Evolutionary conservation across 2,888 invertebrate species (phyloP).

Genomic region (Candidula unifasciata): DNA sequence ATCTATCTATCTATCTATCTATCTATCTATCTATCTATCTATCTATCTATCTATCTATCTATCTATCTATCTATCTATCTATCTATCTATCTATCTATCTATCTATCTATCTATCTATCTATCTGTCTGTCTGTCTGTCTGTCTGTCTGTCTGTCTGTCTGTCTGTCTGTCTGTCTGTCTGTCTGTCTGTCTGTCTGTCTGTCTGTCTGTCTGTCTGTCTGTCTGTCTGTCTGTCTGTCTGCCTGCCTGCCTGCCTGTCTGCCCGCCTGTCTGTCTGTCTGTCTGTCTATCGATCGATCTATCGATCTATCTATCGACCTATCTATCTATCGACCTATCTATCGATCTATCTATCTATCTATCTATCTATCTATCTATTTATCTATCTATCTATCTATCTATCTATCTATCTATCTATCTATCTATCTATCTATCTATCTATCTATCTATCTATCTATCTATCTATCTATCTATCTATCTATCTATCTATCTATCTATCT

Average conservation of each 20-base stretch:
- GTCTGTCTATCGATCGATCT: neutral
- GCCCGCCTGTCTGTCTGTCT: neutral
- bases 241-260: neutral
- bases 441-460: slow-evolving; percentile 1
- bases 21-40: too few species aligned
- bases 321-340: neutral
- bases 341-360: neutral
- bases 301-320: slow-evolving; percentile 2
- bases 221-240: too few species aligned
- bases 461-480: slow-evolving; percentile 1
- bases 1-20: too few species aligned
- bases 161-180: too few species aligned
- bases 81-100: too few species aligned
- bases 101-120: too few species aligned
- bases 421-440: neutral
- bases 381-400: neutral
- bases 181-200: too few species aligned
- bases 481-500: neutral
- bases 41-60: too few species aligned
- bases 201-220: too few species aligned
- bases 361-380: neutral
- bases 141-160: too few species aligned
- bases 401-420: neutral
- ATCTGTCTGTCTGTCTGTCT: too few species aligned
- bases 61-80: too few species aligned